A percentile compares a stretch with the other conserved stretches of the same genome.
phyloP scores from a whole-genome alignment of 2,797 vertebrate species.

The Euphonia xanthogaster region DNA sequence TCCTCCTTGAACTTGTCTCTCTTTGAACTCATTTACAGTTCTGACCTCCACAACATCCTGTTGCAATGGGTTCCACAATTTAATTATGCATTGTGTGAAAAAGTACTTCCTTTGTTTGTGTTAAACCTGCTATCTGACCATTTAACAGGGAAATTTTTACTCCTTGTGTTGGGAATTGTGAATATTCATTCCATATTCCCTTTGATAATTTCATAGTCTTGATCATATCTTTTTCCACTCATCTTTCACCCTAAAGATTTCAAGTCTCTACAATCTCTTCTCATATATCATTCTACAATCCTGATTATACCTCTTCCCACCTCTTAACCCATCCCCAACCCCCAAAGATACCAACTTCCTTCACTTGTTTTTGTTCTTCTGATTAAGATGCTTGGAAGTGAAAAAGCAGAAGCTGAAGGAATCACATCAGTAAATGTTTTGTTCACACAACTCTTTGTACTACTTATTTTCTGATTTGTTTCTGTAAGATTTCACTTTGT shows the following conservation, averaged over 20 bases:
- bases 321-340: not conserved
- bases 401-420: not conserved
- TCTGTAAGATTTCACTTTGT: not conserved
- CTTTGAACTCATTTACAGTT: conserved; percentile 66
- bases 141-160: conserved; percentile 8
- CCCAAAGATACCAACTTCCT: not conserved
- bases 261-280: not conserved
- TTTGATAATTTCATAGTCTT: conserved; percentile 28
- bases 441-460: not conserved
- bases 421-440: not conserved
- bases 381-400: not conserved
- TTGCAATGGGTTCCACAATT: conserved; percentile 49
- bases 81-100: conserved; percentile 64
- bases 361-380: not conserved
- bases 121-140: conserved; percentile 28
- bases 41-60: conserved; percentile 62
- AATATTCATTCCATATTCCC: not conserved
- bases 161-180: not conserved
- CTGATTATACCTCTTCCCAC: not conserved
- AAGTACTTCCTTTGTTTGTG: conserved; percentile 65
- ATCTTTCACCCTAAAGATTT: not conserved
- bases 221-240: not conserved
- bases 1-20: conserved; percentile 43
- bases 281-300: not conserved
- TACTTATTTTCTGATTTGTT: not conserved